Conservation (phyloP, 2,113 vertebrate species). For the Scolopax mira region DNA sequence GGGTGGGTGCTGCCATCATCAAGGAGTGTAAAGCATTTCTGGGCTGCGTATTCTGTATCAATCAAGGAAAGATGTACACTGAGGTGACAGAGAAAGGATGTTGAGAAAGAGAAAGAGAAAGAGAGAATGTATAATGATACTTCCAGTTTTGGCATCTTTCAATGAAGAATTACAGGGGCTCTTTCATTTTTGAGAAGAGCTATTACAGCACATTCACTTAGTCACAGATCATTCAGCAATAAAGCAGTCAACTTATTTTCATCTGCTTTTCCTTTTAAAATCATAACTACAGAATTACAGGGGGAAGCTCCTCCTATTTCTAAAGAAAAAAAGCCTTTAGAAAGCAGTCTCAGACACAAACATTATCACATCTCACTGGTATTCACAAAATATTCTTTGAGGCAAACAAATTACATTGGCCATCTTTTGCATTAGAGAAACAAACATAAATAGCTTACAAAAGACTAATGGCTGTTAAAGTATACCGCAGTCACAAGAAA, state of each 20-base stretch:
- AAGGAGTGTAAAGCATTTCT: not conserved
- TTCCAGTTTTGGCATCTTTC: not conserved
- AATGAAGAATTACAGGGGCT: not conserved
- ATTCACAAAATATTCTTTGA: not conserved
- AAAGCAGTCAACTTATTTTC: constrained; percentile 1
- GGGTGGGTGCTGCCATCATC: not conserved
- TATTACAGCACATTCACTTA: not conserved
- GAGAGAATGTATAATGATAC: not conserved
- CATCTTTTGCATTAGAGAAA: not conserved
- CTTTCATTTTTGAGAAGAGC: not conserved
- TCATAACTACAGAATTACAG: not conserved
- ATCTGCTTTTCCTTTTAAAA: constrained; percentile 18
- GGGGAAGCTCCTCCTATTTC: not conserved
- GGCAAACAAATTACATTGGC: not conserved
- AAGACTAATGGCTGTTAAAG: not conserved
- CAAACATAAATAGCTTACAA: not conserved
- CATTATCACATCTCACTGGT: not conserved
- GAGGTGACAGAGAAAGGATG: not conserved
- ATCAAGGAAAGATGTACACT: not conserved
- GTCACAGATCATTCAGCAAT: not conserved
- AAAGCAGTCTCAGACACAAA: not conserved
- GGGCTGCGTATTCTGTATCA: not conserved
- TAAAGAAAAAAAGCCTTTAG: not conserved
- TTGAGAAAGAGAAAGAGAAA: not conserved
- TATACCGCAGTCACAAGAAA: not conserved